Percentiles rank a stretch among this genome's conserved stretches.
These are phyloP conservation scores for Myotis findleyi DNA, from an alignment of 2,797 vertebrate species.

Conservation along the genomic window DNA sequence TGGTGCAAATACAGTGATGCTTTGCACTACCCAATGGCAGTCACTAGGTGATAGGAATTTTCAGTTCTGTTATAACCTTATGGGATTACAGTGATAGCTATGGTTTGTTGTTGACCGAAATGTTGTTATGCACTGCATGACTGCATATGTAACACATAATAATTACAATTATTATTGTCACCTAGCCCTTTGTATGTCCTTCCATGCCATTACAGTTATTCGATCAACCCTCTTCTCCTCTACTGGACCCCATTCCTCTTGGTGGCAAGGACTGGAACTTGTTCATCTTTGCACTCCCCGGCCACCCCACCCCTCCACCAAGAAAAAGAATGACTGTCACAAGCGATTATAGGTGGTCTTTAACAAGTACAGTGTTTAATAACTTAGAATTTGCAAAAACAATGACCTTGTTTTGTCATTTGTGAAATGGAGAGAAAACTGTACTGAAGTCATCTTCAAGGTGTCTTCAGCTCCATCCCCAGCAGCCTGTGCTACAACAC, in stretches of 20 bases:
- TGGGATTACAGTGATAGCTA: background rate
- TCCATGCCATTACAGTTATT: background rate
- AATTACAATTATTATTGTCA: background rate
- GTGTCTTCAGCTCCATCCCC: background rate
- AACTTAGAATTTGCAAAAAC: background rate
- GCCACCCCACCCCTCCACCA: accelerated
- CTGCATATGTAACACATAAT: background rate
- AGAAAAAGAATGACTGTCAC: no score
- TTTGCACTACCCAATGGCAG: background rate
- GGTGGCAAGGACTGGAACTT: background rate
- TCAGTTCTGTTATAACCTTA: background rate
- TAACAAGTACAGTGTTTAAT: background rate
- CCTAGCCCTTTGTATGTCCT: background rate
- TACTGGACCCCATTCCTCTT: background rate
- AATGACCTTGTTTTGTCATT: background rate
- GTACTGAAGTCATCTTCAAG: background rate
- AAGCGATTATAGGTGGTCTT: background rate
- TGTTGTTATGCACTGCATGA: background rate
- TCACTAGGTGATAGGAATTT: background rate
- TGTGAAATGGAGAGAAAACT: background rate
- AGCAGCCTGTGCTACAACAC: background rate
- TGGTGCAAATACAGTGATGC: background rate
- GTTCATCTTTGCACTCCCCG: background rate
- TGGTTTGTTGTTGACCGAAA: background rate
- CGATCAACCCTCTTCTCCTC: background rate